These are phyloP conservation scores for Lepidocyrtoides sp. DNA, from an alignment of 2,888 invertebrate species.

Conservation along the genomic window DNA sequence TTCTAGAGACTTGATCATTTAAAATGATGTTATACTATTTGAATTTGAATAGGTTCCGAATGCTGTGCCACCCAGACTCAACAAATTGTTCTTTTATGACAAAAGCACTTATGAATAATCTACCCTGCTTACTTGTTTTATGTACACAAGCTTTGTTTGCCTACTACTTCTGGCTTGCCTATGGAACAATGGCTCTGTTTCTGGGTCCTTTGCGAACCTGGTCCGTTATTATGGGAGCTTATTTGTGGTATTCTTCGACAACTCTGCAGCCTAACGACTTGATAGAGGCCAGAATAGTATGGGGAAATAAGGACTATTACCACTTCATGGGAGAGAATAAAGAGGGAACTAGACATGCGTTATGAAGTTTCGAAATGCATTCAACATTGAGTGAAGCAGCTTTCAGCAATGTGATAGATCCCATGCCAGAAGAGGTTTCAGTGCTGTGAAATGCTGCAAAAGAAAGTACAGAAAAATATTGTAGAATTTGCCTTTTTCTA, in stretches of 20 bases:
- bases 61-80: constrained; percentile 76
- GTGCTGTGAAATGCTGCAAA: constrained; percentile 17
- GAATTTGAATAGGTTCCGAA: constrained; percentile 70
- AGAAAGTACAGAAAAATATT: background rate
- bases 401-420: background rate
- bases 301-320: constrained; percentile 80
- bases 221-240: constrained; percentile 91
- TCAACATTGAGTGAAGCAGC: background rate
- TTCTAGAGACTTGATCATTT: no score
- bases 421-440: background rate
- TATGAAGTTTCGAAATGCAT: constrained; percentile 59
- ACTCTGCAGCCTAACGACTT: constrained; percentile 87
- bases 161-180: constrained; percentile 93
- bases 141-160: constrained; percentile 90
- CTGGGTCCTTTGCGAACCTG: constrained; percentile 94
- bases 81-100: constrained; percentile 77
- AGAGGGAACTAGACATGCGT: constrained; percentile 62
- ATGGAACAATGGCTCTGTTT: constrained; percentile 92
- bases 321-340: constrained; percentile 61
- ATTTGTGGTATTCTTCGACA: constrained; percentile 90
- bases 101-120: constrained; percentile 85
- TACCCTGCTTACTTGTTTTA: constrained; percentile 89
- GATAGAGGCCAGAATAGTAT: constrained; percentile 76
- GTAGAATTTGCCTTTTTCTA: background rate
- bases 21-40: no score